Percentiles rank a stretch among this genome's conserved stretches.
Conservation (phyloP, 2,888 invertebrate species). For the Aleiodes leptofemur region DNA sequence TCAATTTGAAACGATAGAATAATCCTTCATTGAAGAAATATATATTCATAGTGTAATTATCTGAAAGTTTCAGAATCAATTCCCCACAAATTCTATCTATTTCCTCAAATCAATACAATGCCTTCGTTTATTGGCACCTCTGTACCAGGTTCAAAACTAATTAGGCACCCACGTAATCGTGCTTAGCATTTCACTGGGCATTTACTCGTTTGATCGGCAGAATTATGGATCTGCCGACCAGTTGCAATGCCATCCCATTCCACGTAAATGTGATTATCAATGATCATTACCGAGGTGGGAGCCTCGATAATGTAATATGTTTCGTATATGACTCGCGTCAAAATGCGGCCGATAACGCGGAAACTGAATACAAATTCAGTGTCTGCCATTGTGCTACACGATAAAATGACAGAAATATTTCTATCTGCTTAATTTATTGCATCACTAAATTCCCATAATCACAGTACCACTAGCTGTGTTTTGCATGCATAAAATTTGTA, state of each 20-base stretch:
- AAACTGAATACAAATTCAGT: constrained; percentile 20
- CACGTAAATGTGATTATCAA: constrained; percentile 57
- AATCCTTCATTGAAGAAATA: neutral
- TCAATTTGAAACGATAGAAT: neutral
- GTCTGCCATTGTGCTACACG: neutral
- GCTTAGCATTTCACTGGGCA: constrained; percentile 52
- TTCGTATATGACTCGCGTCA: constrained; percentile 52
- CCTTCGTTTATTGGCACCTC: constrained; percentile 26
- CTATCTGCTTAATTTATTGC: too few species aligned
- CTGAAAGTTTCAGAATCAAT: constrained; percentile 25
- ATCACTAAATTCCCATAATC: too few species aligned
- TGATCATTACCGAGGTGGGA: constrained; percentile 55
- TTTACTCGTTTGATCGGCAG: constrained; percentile 52
- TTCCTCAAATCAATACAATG: constrained; percentile 17
- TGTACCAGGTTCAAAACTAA: constrained; percentile 48
- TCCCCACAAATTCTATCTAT: constrained; percentile 1
- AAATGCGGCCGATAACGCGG: constrained; percentile 35
- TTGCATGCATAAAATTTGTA: neutral
- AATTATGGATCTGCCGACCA: constrained; percentile 49
- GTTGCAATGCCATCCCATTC: constrained; percentile 27
- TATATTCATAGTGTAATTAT: neutral
- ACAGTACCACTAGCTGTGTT: neutral
- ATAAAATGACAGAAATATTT: neutral
- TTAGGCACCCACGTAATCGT: constrained; percentile 53
- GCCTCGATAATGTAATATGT: constrained; percentile 58